Evolutionary conservation across 2,888 invertebrate genomes (phyloP).

Genomic region (Eristalinus sepulchralis): DNA sequence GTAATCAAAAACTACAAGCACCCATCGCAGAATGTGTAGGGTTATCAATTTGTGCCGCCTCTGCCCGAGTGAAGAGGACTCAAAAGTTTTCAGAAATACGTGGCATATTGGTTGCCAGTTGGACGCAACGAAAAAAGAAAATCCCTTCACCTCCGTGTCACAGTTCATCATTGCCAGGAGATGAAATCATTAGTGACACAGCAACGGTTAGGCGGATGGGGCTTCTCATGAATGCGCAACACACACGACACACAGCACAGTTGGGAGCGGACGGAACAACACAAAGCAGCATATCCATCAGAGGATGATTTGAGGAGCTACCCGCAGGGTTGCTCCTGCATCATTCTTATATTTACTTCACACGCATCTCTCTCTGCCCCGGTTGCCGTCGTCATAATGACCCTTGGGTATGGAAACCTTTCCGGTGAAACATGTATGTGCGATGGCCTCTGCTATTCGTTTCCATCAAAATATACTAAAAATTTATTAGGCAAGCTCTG

Average conservation of each 20-base stretch:
- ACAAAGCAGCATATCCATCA: constrained; percentile 41
- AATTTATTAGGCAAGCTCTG: constrained; percentile 44
- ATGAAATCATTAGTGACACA: neutral
- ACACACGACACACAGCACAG: neutral
- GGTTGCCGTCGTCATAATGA: neutral
- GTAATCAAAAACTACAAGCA: neutral
- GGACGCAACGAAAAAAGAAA: neutral
- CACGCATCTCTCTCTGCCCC: neutral
- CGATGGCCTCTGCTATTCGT: neutral
- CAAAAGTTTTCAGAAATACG: neutral
- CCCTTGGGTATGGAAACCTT: neutral
- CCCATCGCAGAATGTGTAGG: neutral
- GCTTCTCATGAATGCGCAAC: neutral
- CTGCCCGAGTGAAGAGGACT: neutral
- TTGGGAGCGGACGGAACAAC: neutral
- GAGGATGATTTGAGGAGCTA: constrained; percentile 3
- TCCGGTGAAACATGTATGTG: neutral
- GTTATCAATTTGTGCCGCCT: neutral
- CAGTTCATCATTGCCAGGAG: neutral
- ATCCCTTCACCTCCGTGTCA: neutral
- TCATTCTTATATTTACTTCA: neutral
- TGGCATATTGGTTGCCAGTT: too few species aligned
- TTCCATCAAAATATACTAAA: constrained; percentile 50
- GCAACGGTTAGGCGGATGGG: neutral
- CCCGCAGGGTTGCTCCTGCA: constrained; percentile 16